Conservation (phyloP, 2,888 invertebrate species). For the Rotaria magnacalcarata region DNA sequence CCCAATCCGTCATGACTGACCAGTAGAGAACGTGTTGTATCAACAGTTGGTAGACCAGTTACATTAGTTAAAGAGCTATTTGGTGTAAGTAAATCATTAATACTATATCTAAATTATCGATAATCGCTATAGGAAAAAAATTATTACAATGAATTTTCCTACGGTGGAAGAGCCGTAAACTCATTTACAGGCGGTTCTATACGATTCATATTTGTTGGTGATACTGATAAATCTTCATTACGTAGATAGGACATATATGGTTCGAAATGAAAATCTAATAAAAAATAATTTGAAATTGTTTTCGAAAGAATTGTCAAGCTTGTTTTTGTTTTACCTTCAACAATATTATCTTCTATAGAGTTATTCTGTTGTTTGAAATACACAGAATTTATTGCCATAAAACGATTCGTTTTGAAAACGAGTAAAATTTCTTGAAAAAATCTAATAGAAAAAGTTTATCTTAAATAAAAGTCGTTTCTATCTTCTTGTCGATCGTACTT, state of each 20-base stretch:
- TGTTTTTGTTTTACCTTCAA: neutral
- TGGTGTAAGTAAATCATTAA: slow-evolving; percentile 11
- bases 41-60: neutral
- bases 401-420: slow-evolving; percentile 59
- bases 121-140: neutral
- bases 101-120: neutral
- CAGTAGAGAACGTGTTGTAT: slow-evolving; percentile 20
- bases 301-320: neutral
- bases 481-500: slow-evolving; percentile 49
- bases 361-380: neutral
- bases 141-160: neutral
- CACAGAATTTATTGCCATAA: slow-evolving; percentile 40
- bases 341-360: neutral
- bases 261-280: slow-evolving; percentile 24
- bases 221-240: neutral
- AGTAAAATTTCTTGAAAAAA: slow-evolving; percentile 79
- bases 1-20: neutral
- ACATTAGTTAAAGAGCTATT: slow-evolving; percentile 30
- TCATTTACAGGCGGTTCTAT: neutral
- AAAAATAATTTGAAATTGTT: neutral
- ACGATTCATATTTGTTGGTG: neutral
- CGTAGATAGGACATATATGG: neutral
- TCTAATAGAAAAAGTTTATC: slow-evolving; percentile 50
- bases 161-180: neutral
- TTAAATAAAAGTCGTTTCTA: neutral